These are phyloP conservation scores for Dermolepida albohirtum DNA, from an alignment of 2,888 invertebrate genomes.

Conservation along the genomic window DNA sequence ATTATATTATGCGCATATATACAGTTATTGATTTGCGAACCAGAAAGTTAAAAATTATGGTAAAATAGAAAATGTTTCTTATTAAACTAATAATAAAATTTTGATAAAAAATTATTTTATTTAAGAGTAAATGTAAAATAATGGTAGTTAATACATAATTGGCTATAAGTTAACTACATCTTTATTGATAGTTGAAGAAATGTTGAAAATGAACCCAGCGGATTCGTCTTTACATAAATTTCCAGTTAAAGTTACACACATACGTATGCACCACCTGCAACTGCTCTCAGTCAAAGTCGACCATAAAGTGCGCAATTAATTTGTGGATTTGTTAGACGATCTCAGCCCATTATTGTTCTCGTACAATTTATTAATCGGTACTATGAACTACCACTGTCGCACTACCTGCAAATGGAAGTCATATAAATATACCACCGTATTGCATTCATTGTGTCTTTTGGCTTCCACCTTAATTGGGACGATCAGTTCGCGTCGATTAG, in stretches of 20 bases:
- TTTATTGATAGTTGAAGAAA: too few relatives aligned
- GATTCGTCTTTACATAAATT: too few relatives aligned
- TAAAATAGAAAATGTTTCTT: too few relatives aligned
- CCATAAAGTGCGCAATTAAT: conserved; percentile 60
- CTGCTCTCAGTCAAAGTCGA: conserved; percentile 38
- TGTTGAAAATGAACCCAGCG: not conserved
- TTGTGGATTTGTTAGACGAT: conserved; percentile 57
- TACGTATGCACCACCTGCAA: not conserved
- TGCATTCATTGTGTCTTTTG: conserved; percentile 46
- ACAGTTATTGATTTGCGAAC: too few relatives aligned
- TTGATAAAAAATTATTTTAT: not conserved
- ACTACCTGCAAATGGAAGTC: conserved; percentile 11
- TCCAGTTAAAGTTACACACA: conserved; percentile 1
- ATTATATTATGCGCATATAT: too few relatives aligned
- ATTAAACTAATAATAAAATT: too few relatives aligned
- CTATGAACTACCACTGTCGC: conserved; percentile 51
- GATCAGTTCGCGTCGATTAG: conserved; percentile 61
- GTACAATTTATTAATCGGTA: conserved; percentile 58
- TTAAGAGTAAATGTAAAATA: not conserved
- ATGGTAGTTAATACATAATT: too few relatives aligned
- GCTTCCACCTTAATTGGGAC: conserved; percentile 61
- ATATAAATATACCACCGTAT: conserved; percentile 13
- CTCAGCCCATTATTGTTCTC: conserved; percentile 48
- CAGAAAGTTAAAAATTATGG: too few relatives aligned
- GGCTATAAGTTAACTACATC: too few relatives aligned